Conservation (phyloP, 2,113 vertebrate species). For the Bubalus kerabau region DNA sequence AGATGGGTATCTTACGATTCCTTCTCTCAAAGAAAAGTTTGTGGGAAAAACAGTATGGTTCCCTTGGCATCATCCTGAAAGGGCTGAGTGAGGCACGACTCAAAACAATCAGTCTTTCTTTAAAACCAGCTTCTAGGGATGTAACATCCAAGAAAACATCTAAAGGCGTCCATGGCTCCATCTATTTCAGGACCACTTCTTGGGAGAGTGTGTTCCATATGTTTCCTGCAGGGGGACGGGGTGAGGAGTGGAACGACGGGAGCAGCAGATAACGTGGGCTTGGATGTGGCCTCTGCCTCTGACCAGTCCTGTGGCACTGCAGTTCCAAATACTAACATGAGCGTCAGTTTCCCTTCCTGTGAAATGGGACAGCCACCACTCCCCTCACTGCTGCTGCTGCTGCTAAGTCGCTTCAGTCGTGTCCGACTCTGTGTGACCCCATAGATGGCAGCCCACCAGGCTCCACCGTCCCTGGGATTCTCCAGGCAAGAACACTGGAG, state of each 20-base stretch:
- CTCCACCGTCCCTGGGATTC: too few species aligned
- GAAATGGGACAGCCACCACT: neutral
- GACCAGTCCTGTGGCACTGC: accelerated
- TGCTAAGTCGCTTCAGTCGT: too few species aligned
- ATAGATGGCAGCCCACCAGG: too few species aligned
- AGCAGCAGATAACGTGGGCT: accelerated
- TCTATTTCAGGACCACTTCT: neutral
- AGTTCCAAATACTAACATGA: neutral
- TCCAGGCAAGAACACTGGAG: too few species aligned
- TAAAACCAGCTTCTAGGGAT: neutral
- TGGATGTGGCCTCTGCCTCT: neutral
- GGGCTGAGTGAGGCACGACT: neutral
- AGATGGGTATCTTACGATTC: neutral
- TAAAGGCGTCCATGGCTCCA: neutral
- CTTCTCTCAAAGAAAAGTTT: neutral
- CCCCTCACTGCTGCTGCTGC: too few species aligned
- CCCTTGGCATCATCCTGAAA: neutral
- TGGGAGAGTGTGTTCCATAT: neutral
- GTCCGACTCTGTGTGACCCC: too few species aligned
- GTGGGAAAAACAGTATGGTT: neutral
- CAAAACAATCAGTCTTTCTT: neutral
- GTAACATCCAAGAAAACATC: neutral
- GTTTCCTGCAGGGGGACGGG: neutral
- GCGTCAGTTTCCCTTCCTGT: neutral
- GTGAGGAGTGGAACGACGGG: accelerated